A percentile compares a stretch with the other conserved stretches of the same genome.
These are phyloP conservation scores for Avahi laniger DNA, from an alignment of 2,797 vertebrate species.

Conservation along the genomic window DNA sequence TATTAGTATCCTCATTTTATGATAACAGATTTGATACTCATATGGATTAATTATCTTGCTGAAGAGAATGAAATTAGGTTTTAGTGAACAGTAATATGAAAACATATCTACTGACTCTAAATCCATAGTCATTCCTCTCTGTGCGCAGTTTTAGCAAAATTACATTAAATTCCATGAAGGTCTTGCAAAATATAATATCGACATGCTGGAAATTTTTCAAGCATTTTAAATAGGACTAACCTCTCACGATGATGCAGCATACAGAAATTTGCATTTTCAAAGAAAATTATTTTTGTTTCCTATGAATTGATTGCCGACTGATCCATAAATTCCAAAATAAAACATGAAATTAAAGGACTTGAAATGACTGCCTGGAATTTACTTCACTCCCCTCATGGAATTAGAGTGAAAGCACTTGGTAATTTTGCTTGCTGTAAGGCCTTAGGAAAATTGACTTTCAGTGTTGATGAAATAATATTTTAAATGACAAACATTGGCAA, in stretches of 20 bases:
- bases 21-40: constrained; percentile 19
- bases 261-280: constrained; percentile 52
- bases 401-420: background rate
- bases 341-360: constrained; percentile 42
- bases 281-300: constrained; percentile 55
- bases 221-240: constrained; percentile 53
- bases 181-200: constrained; percentile 46
- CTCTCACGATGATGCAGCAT: background rate
- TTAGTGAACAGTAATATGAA: constrained; percentile 36
- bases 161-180: constrained; percentile 33
- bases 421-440: constrained; percentile 19
- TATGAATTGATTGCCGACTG: constrained; percentile 46
- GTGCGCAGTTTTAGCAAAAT: constrained; percentile 32
- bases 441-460: constrained; percentile 48
- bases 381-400: background rate
- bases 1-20: background rate
- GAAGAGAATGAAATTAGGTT: constrained; percentile 41
- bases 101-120: constrained; percentile 29
- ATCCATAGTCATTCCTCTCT: background rate
- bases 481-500: constrained; percentile 41
- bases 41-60: constrained; percentile 45
- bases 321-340: constrained; percentile 56
- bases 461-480: constrained; percentile 39
- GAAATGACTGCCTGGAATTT: constrained; percentile 14
- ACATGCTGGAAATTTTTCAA: constrained; percentile 28